Evolutionary conservation across 2,113 vertebrate genomes (phyloP).

Genomic region (Cyprinodon tularosa): DNA sequence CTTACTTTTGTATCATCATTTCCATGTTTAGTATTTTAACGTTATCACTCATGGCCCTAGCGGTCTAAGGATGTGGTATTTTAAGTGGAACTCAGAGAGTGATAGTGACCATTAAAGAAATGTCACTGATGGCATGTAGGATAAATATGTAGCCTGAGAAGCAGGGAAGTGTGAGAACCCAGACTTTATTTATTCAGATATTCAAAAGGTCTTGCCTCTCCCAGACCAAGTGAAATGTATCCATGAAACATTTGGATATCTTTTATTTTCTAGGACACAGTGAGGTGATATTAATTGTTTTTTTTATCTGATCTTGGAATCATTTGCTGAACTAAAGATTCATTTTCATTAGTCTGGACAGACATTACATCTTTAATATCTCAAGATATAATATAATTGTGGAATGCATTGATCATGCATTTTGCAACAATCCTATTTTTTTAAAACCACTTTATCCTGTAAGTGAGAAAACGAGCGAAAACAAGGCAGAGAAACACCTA

Average conservation of each 20-base stretch:
- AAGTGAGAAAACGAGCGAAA: no score
- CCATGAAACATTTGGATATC: neutral
- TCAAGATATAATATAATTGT: no score
- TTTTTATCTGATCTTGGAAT: neutral
- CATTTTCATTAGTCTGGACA: no score
- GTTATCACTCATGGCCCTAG: no score
- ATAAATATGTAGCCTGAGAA: conserved; percentile 7
- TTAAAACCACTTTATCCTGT: no score
- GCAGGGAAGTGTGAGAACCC: neutral
- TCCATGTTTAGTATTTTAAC: neutral
- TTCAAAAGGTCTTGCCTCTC: conserved; percentile 2
- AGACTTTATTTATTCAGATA: neutral
- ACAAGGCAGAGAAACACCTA: no score
- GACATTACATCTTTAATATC: no score
- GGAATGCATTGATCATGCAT: no score
- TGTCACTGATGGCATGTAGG: conserved; percentile 13
- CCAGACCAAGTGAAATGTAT: neutral
- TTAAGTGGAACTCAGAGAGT: conserved; percentile 1
- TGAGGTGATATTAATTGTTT: neutral
- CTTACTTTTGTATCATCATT: neutral
- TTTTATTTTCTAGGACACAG: neutral
- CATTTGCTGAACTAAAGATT: neutral
- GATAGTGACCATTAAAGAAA: conserved; percentile 3
- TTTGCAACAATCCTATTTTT: no score
- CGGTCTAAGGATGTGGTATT: neutral